Evolutionary conservation across 1,140 invertebrate species (phyloP).

Genomic region (Nephila pilipes): DNA sequence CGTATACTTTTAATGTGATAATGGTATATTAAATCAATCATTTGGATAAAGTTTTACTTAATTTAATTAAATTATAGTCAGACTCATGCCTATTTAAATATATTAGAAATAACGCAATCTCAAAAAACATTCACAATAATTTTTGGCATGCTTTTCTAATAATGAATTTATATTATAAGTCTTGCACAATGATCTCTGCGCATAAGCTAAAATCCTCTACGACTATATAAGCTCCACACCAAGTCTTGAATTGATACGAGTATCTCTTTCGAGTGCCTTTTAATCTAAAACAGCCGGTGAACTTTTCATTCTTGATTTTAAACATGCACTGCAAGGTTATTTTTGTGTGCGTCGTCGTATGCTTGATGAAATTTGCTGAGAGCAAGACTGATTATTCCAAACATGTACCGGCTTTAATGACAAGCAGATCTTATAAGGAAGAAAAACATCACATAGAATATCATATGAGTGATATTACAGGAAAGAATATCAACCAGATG

Average conservation of each 20-base stretch:
- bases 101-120: too few relatives aligned
- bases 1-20: too few relatives aligned
- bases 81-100: too few relatives aligned
- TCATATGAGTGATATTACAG: conserved; percentile 43
- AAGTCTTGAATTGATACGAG: background rate
- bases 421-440: background rate
- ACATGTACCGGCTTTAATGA: background rate
- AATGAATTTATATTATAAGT: too few relatives aligned
- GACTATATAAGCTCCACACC: background rate
- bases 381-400: background rate
- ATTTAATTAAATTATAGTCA: too few relatives aligned
- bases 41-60: too few relatives aligned
- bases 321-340: background rate
- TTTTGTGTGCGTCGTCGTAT: background rate
- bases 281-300: background rate
- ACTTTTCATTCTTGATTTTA: background rate
- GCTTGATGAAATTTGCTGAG: background rate
- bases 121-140: too few relatives aligned
- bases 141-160: too few relatives aligned
- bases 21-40: too few relatives aligned
- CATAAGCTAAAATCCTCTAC: background rate
- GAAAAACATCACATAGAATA: conserved; percentile 61
- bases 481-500: conserved; percentile 93
- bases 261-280: background rate
- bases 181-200: too few relatives aligned